Base-by-base conservation (phyloP, 1,140 invertebrate species). In the Brachionus manjavacas region DNA sequence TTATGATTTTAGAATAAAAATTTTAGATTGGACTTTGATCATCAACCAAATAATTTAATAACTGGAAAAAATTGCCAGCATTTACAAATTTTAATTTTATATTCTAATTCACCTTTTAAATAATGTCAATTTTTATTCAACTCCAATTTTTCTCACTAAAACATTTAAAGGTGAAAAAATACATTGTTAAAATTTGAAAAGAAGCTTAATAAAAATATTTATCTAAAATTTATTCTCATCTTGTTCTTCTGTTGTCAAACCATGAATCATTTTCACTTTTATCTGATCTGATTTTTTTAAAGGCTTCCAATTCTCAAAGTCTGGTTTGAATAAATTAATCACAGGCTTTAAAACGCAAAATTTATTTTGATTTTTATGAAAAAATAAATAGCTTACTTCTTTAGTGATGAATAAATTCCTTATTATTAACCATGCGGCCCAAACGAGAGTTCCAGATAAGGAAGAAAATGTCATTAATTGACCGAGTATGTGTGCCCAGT, bases 401-500 rank as follows among this genome's bases (percentile, higher is more conserved):
- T 81, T 81, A 7, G 25, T 41, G 6, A 81, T 68, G 7, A 81
- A 81, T 1, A 43, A 14, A 25, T 20, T 23, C n/a, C 41, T 43
- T 23, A 81, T 64, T 8, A 81, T 81, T 11, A 41, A 7, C 52
- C 64, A 81, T 23, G 31, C 11, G 14, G 49, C 79, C 79, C 79
- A 81, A 43, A 81, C 6, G 9, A 81, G 11, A 8, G 64, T 46
- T 25, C 79, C 79, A 2, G 79, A 81, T 12, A 81, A 35, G 9
- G 79, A 66, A 9, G 79, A 81, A 16, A 43, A 31, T 7, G 79
- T n/a, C 52, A 81, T 41, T 3, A 60, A 68, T 81, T 81, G 52
- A 49, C 93, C 94, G 4, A 94, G 87, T 79, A 91, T 91, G 86
- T 93, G 92, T 1, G 93, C 93, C 93, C 93, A 94, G 79, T 86